Evolutionary conservation across 2,888 invertebrate genomes (phyloP).

Genomic region (Dolomedes plantarius): DNA sequence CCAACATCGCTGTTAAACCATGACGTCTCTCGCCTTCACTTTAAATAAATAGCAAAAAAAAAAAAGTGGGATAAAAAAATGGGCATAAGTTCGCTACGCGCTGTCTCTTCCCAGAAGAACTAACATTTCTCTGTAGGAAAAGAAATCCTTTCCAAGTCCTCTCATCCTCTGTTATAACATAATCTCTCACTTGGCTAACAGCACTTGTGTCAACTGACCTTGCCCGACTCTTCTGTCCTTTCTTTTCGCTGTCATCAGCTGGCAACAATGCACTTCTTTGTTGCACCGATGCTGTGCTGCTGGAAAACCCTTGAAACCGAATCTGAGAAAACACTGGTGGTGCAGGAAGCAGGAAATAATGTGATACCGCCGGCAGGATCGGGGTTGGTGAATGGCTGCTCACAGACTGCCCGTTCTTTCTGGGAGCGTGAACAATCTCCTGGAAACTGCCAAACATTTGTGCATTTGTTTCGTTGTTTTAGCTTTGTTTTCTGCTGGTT

Average conservation of each 20-base stretch:
- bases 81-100: background rate
- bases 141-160: background rate
- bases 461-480: slow-evolving; percentile 1
- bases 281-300: slow-evolving; percentile 16
- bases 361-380: background rate
- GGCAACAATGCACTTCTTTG: slow-evolving; percentile 40
- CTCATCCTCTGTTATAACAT: background rate
- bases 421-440: background rate
- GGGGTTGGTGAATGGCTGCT: background rate
- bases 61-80: background rate
- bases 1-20: background rate
- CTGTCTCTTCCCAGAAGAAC: background rate
- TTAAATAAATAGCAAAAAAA: background rate
- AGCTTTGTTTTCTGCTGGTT: background rate
- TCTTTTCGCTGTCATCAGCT: slow-evolving; percentile 8
- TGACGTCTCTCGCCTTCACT: background rate
- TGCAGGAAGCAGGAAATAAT: slow-evolving; percentile 52
- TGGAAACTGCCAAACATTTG: slow-evolving; percentile 14
- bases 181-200: slow-evolving; percentile 2
- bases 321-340: slow-evolving; percentile 33
- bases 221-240: background rate
- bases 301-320: slow-evolving; percentile 39
- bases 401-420: background rate
- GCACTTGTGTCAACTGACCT: slow-evolving; percentile 63
- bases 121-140: background rate